A percentile compares a stretch with the other conserved stretches of the same genome.
These are phyloP conservation scores for Campopleginae sp. DNA, from an alignment of 2,888 invertebrate genomes.

Conservation along the genomic window DNA sequence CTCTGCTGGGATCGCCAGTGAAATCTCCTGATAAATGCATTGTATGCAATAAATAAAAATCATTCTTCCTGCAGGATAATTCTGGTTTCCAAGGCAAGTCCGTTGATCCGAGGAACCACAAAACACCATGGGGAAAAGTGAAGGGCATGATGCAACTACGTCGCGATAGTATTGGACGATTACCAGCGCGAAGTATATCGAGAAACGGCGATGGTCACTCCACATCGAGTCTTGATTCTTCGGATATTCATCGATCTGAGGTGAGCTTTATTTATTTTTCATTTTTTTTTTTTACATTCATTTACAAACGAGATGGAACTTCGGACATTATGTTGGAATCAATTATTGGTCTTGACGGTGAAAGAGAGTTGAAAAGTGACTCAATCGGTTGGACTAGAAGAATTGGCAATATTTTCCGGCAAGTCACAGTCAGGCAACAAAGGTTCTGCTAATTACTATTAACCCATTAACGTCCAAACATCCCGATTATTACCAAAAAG, in stretches of 20 bases:
- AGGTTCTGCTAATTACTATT: too few relatives aligned
- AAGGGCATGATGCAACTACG: slow-evolving; percentile 91
- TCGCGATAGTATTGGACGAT: slow-evolving; percentile 88
- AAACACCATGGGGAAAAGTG: slow-evolving; percentile 92
- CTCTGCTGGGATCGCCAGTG: not conserved
- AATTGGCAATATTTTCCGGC: too few relatives aligned
- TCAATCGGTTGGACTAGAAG: too few relatives aligned
- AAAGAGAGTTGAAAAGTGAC: too few relatives aligned
- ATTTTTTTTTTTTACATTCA: not conserved
- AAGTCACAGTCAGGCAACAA: too few relatives aligned
- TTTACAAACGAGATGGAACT: too few relatives aligned
- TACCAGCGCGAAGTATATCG: slow-evolving; percentile 84
- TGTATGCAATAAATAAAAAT: not conserved
- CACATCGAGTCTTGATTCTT: slow-evolving; percentile 76
- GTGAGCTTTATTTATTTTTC: slow-evolving; percentile 27
- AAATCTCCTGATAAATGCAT: not conserved
- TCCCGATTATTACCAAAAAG: too few relatives aligned
- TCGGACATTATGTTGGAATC: too few relatives aligned
- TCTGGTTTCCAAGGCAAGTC: slow-evolving; percentile 47
- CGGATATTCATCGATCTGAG: slow-evolving; percentile 68
- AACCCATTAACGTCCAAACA: too few relatives aligned
- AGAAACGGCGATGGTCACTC: slow-evolving; percentile 74
- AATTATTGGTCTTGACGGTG: too few relatives aligned
- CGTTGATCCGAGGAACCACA: slow-evolving; percentile 85
- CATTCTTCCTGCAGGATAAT: slow-evolving; percentile 46